A percentile compares a stretch with the other conserved stretches of the same genome.
Evolutionary conservation across 1,140 invertebrate species (phyloP).

Genomic region (Cataglyphis hispanica): DNA sequence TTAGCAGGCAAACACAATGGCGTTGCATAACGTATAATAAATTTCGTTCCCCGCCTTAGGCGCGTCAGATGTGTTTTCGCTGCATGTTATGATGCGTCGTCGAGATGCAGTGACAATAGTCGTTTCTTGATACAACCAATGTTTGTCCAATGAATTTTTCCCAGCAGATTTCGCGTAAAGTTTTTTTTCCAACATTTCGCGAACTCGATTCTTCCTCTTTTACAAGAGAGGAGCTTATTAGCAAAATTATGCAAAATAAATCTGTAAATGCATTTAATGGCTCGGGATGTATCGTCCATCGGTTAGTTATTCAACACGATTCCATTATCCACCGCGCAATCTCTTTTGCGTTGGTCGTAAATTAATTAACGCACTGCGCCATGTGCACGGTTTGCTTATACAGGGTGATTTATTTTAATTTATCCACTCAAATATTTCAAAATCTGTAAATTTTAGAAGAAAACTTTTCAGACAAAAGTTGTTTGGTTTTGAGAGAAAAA

Average conservation of each 20-base stretch:
- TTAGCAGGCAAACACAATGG: constrained; percentile 50
- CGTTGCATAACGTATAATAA: constrained; percentile 58
- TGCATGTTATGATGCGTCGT: constrained; percentile 11
- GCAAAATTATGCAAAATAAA: constrained; percentile 64
- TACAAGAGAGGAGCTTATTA: constrained; percentile 40
- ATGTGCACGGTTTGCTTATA: background rate
- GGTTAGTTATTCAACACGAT: constrained; percentile 34
- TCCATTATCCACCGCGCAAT: constrained; percentile 47
- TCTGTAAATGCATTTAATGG: constrained; percentile 46
- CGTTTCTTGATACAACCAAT: background rate
- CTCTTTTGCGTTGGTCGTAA: constrained; percentile 36
- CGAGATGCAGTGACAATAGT: background rate
- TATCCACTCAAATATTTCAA: too few species aligned
- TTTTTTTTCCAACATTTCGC: background rate
- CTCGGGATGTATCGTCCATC: constrained; percentile 19
- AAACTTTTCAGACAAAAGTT: too few species aligned
- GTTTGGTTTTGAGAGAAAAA: too few species aligned
- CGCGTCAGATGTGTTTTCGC: constrained; percentile 21
- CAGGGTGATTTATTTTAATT: too few species aligned
- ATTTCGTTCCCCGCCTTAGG: constrained; percentile 26
- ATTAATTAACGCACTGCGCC: constrained; percentile 60
- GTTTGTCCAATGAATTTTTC: constrained; percentile 25
- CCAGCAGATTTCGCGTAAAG: background rate
- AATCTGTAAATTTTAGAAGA: too few species aligned
- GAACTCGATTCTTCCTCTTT: background rate